Percentiles rank a stretch among this genome's conserved stretches.
phyloP scores from a whole-genome alignment of 2,797 vertebrate genomes.

The Platyrinchus mystaceus region DNA sequence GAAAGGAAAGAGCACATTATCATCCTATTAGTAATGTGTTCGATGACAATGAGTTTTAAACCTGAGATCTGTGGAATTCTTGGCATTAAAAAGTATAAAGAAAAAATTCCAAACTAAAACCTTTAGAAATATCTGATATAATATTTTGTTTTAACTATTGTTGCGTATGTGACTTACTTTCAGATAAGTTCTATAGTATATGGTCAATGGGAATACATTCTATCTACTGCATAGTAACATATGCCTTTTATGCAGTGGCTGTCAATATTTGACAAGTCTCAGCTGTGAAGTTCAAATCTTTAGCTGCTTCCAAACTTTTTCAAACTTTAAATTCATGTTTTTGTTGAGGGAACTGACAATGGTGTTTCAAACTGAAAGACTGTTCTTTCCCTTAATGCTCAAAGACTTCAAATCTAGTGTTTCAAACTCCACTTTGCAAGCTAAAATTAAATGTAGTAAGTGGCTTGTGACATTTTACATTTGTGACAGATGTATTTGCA shows the following conservation, averaged over 20 bases:
- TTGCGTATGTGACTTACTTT: not conserved
- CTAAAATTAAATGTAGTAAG: not conserved
- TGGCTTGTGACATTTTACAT: not conserved
- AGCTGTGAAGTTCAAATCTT: not conserved
- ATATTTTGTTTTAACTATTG: not conserved
- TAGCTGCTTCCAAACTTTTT: not conserved
- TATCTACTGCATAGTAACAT: not conserved
- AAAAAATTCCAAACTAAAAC: not conserved
- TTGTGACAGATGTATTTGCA: not conserved
- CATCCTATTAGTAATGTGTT: slow-evolving; percentile 5
- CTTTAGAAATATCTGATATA: not conserved
- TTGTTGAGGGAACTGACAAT: not conserved
- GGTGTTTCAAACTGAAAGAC: not conserved
- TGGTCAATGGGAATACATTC: not conserved
- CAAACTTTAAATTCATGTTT: not conserved
- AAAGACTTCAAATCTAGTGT: not conserved
- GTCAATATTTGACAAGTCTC: not conserved
- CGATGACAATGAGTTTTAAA: slow-evolving; percentile 9
- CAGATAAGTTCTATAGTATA: not conserved
- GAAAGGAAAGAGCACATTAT: slow-evolving; percentile 31
- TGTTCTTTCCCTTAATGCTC: not conserved
- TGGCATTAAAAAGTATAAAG: slow-evolving; percentile 6
- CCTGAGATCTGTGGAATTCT: not conserved
- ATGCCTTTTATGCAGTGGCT: not conserved
- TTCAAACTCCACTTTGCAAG: not conserved